phyloP scores from a whole-genome alignment of 2,888 invertebrate species.

The Caradrina clavipalpis region DNA sequence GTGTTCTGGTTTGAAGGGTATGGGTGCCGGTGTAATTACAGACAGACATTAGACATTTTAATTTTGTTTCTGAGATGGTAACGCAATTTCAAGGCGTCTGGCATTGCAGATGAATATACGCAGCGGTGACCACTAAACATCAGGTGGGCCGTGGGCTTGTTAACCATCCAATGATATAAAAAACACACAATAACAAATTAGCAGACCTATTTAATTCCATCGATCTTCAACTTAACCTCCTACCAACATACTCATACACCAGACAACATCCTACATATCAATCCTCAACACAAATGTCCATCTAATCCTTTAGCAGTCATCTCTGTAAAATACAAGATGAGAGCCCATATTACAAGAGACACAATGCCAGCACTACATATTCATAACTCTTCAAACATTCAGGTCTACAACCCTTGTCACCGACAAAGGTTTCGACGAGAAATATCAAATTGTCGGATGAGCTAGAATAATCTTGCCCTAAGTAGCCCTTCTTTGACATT shows the following conservation, averaged over 20 bases:
- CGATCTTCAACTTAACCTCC: too few species aligned
- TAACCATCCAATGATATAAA: too few species aligned
- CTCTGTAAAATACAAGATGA: conserved; percentile 41
- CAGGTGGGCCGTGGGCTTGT: too few species aligned
- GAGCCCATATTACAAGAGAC: conserved; percentile 41
- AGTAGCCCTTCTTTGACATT: conserved; percentile 22
- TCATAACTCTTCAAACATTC: conserved; percentile 54
- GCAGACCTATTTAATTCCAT: too few species aligned
- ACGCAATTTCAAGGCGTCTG: too few species aligned
- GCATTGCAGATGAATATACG: too few species aligned
- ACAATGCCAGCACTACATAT: conserved; percentile 55
- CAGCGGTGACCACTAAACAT: too few species aligned
- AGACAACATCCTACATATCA: conserved; percentile 16
- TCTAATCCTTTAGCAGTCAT: conserved; percentile 37
- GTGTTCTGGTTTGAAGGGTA: too few species aligned
- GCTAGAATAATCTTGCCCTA: conserved; percentile 41
- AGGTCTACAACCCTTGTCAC: conserved; percentile 58
- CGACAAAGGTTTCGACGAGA: conserved; percentile 55
- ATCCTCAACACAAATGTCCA: conserved; percentile 6
- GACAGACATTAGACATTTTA: too few species aligned
- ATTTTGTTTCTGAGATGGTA: too few species aligned
- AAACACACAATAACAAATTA: too few species aligned
- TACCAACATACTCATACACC: background rate
- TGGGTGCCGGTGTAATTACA: too few species aligned
- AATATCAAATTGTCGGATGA: conserved; percentile 36